Evolutionary conservation across 2,113 vertebrate genomes (phyloP).

Genomic region (Lethenteron reissneri): DNA sequence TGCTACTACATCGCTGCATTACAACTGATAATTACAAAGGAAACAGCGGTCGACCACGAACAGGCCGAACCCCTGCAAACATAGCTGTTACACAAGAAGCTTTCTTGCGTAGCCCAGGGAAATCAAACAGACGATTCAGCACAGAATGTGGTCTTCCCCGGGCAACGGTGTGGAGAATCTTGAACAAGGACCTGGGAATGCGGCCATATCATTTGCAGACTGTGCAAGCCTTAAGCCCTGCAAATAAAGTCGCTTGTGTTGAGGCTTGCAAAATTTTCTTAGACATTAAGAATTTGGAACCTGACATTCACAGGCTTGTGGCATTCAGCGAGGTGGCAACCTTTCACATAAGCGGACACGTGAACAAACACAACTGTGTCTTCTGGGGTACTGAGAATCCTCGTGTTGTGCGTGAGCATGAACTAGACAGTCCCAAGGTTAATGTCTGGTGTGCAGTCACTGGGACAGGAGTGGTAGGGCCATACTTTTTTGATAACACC

Average conservation of each 20-base stretch:
- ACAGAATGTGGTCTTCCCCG: not conserved
- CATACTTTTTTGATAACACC: not conserved
- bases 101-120: too few relatives aligned
- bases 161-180: not conserved
- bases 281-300: not conserved
- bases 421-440: too few relatives aligned
- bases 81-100: too few relatives aligned
- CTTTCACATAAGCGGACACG: not conserved
- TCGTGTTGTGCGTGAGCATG: not conserved
- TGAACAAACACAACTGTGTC: conserved; percentile 5
- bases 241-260: conserved; percentile 1
- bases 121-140: not conserved
- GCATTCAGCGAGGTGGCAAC: not conserved
- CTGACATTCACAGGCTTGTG: too few relatives aligned
- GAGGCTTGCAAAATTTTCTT: conserved; percentile 2
- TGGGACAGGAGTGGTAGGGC: conserved; percentile 2
- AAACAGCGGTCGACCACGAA: too few relatives aligned
- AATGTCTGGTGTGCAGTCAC: not conserved
- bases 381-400: conserved; percentile 5
- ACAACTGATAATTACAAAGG: too few relatives aligned
- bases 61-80: too few relatives aligned
- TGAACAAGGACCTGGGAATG: not conserved
- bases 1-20: too few relatives aligned
- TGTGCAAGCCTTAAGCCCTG: conserved; percentile 2
- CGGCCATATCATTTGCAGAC: not conserved